Evolutionary conservation across 2,797 vertebrate genomes (phyloP), one percentile per base, ranked within the genome.

Genomic region (Falco berigora): DNA sequence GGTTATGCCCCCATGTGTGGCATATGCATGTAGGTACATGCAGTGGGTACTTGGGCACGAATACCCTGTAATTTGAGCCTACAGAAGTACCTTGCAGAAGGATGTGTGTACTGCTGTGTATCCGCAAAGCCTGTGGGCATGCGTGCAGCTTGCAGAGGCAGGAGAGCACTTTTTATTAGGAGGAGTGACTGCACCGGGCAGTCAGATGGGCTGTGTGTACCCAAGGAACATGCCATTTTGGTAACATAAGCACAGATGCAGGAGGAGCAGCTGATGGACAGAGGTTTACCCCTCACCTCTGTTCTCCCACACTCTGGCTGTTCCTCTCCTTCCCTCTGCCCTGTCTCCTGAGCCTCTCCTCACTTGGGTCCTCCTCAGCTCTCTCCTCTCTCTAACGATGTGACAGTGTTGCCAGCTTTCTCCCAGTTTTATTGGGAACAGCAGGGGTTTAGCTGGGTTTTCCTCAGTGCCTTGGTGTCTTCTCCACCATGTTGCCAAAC

Each of bases 1-100:
- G 53, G 28, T 61, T 55, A 15, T 44, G 38, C 19, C 36, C 3
- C 4, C 7, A 4, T 0, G 3, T 32, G 28, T 40, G 58, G 18
- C 15, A 23, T 7, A n/a, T 0, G 0, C 25, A 1, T 8, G 17
- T 58, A 66, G 83, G 47, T 17, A 68, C 0, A 0, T 49, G 61
- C 49, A 40, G 25, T 6, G 30, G 44, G 69, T 44, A 6, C 20
- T 56, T 42, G 47, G 53, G 40, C 22, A 40, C 0, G 0, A 62
- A 42, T 18, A 24, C 25, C 53, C 42, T 44, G 73, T 22, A 34
- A 67, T 30, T 50, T 1, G 6, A 63, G 27, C 0, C 0, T 62
- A 16, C 53, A 32, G 58, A 79, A 62, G 55, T 34, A 86, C 32
- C n/a, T 9, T 53, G 32, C 71, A 53, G 56, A 76, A 67, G 14